A percentile compares a stretch with the other conserved stretches of the same genome.
Conservation (phyloP, 2,113 vertebrate species). For the Leptobrachium ailaonicum region DNA sequence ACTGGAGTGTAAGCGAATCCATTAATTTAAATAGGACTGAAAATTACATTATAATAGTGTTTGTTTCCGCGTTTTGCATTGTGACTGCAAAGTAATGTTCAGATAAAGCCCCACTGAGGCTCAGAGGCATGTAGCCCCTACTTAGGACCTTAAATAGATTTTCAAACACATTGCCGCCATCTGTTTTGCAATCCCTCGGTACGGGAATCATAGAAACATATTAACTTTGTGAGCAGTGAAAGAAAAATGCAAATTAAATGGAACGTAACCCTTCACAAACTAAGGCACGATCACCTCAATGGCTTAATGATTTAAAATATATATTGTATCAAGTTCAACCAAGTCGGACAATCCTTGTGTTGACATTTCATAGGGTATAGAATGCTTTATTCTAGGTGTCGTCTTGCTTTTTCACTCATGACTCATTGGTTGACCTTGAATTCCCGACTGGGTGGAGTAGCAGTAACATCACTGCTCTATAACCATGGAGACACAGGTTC, state of each 20-base stretch:
- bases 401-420: no score
- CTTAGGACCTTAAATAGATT: conserved; percentile 29
- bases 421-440: no score
- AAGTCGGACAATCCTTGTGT: no score
- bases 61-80: neutral
- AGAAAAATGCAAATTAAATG: neutral
- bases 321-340: no score
- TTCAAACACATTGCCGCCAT: conserved; percentile 28
- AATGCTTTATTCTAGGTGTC: no score
- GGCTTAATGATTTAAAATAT: no score
- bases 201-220: conserved; percentile 34
- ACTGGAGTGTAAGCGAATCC: conserved; percentile 3
- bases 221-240: conserved; percentile 27
- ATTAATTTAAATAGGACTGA: conserved; percentile 10
- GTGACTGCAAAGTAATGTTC: conserved; percentile 23
- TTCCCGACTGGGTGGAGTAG: no score
- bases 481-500: no score
- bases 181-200: conserved; percentile 34
- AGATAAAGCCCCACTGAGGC: conserved; percentile 26
- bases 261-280: no score
- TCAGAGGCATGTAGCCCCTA: conserved; percentile 26
- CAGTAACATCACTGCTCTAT: no score
- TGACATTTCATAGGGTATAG: no score
- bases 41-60: conserved; percentile 4
- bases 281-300: no score